phyloP scores from a whole-genome alignment of 2,797 vertebrate species.

The Pogoniulus pusillus region DNA sequence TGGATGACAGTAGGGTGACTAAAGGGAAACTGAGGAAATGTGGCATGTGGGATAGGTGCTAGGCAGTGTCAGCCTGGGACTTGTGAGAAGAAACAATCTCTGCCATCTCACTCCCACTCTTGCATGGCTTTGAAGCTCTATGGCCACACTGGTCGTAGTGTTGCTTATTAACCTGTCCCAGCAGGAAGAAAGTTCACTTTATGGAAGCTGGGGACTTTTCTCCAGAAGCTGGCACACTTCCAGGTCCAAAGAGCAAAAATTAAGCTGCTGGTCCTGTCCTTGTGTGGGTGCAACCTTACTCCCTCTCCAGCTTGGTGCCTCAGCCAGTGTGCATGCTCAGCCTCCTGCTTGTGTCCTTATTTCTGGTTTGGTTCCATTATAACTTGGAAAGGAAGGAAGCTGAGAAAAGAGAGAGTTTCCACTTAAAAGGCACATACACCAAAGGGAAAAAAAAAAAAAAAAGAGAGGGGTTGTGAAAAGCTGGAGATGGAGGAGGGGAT shows the following conservation, averaged over 20 bases:
- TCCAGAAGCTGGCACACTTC: not conserved
- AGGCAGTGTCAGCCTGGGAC: not conserved
- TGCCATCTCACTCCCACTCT: not conserved
- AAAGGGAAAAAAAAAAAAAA: not conserved
- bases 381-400: not conserved
- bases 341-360: not conserved
- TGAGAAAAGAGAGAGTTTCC: not conserved
- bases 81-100: fast-evolving
- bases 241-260: not conserved
- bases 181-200: not conserved
- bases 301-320: not conserved
- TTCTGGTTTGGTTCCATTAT: not conserved
- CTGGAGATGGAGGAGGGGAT: not conserved
- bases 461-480: not conserved
- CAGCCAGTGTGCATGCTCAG: fast-evolving
- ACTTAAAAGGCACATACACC: not conserved
- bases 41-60: not conserved
- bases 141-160: fast-evolving
- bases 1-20: not conserved
- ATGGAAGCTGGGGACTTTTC: fast-evolving
- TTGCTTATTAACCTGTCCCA: not conserved
- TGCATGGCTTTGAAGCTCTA: fast-evolving
- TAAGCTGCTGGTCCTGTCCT: not conserved
- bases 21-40: not conserved
- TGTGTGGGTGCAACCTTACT: fast-evolving